Percentiles rank a stretch among this genome's conserved stretches.
Evolutionary conservation across 2,888 invertebrate species (phyloP).

Genomic region (Marronus borbonicus): DNA sequence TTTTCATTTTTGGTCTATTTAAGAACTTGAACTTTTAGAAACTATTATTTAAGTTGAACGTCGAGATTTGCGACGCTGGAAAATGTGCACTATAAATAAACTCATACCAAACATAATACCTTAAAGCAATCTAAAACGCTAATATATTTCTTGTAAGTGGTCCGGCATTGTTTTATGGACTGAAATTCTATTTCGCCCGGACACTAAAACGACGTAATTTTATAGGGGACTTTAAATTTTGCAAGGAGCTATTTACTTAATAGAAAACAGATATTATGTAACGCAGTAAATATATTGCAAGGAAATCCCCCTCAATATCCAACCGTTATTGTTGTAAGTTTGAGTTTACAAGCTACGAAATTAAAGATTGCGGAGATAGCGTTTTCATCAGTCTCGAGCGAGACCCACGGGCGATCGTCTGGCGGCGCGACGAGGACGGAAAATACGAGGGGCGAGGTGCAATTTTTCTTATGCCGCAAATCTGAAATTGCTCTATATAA

Average conservation of each 20-base stretch:
- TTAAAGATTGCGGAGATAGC: slow-evolving; percentile 78
- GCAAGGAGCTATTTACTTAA: slow-evolving; percentile 40
- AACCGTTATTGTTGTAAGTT: slow-evolving; percentile 62
- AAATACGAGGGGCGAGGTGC: slow-evolving; percentile 63
- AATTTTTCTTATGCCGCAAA: slow-evolving; percentile 67
- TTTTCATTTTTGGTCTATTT: too few relatives aligned
- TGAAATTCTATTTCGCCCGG: background rate
- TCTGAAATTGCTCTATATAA: slow-evolving; percentile 68
- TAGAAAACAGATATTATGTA: slow-evolving; percentile 47
- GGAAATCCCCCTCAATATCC: slow-evolving; percentile 57
- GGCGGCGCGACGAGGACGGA: slow-evolving; percentile 61
- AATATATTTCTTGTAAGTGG: background rate
- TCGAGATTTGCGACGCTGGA: background rate
- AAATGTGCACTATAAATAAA: background rate
- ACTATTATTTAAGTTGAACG: background rate
- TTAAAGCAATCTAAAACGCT: slow-evolving; percentile 3
- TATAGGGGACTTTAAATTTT: slow-evolving; percentile 38
- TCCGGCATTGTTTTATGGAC: background rate
- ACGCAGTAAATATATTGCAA: slow-evolving; percentile 53
- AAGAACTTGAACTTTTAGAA: too few relatives aligned
- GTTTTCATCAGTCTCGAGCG: slow-evolving; percentile 72
- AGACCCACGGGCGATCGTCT: slow-evolving; percentile 66
- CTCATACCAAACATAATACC: background rate
- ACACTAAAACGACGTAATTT: slow-evolving; percentile 33
- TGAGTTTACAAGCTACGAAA: slow-evolving; percentile 71